Base-by-base conservation (phyloP, 2,888 invertebrate species). In the Protonemura montana region DNA sequence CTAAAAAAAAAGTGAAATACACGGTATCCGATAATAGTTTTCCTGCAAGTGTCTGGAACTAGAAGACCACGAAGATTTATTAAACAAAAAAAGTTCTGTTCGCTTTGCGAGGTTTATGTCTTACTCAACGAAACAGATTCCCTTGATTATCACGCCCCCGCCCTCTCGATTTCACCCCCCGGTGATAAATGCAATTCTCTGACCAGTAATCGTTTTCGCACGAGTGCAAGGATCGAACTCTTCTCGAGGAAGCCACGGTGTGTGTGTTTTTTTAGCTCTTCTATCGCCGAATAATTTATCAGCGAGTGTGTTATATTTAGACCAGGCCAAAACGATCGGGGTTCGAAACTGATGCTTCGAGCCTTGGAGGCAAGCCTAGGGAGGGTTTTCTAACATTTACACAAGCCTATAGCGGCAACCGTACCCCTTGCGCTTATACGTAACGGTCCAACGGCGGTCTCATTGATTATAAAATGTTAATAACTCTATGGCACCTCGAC, bases 211-310 rank as follows among this genome's bases (percentile, higher is more conserved):
- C 59, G 59, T 59, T 59, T 59, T 59, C 59, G 59, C 59, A 35
- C 35, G 35, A 35, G 35, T 35, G 35, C 35, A 35, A n/a, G 35
- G 59, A 59, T 59, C 59, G 59, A 59, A 59, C 59, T 59, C 59
- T 59, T 59, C 59, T 59, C 21, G 59, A 59, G 59, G 13, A 3
- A 21, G 6, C 21, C 16, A 16, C 16, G 13, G 3, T 13, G 59
- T 59, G 59, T 59, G 59, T 59, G 59, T 59, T 59, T 59, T 59
- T 59, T 59, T 59, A 59, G 59, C 59, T 59, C 59, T 59, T 59
- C 59, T 7, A 21, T 59, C 59, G 59, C 21, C 16, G 59, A 59
- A 59, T 59, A 59, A 59, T 59, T 59, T 59, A 59, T 59, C 59
- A 59, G 59, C 59, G 3, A 59, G 59, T 59, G 59, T 59, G 59